A percentile compares a stretch with the other conserved stretches of the same genome.
Evolutionary conservation across 2,888 invertebrate genomes (phyloP).

Genomic region (Athrips mouffetella): DNA sequence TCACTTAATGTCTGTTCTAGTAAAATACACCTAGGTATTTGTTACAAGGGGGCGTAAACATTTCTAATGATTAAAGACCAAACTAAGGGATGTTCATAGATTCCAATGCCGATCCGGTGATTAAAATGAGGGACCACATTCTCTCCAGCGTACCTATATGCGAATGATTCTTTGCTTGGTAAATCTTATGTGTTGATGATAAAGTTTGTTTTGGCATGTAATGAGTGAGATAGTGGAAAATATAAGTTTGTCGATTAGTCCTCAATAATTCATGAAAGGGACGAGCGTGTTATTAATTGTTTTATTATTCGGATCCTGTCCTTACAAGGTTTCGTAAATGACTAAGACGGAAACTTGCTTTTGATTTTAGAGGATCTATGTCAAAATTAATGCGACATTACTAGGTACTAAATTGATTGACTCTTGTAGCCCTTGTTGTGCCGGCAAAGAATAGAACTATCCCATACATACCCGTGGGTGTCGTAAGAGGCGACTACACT

Average conservation of each 20-base stretch:
- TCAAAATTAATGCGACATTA: too few relatives aligned
- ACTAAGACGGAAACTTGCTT: not conserved
- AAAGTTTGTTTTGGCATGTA: not conserved
- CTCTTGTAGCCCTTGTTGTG: too few relatives aligned
- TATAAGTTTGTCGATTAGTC: slow-evolving; percentile 21
- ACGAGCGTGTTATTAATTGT: slow-evolving; percentile 42
- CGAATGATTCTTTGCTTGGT: not conserved
- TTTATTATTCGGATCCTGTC: slow-evolving; percentile 35
- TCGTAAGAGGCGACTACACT: too few relatives aligned
- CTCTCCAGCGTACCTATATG: not conserved
- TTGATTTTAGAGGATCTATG: too few relatives aligned
- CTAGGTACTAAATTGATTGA: too few relatives aligned
- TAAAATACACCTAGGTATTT: too few relatives aligned
- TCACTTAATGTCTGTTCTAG: too few relatives aligned
- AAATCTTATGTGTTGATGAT: not conserved
- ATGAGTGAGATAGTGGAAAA: not conserved
- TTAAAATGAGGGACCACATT: slow-evolving; percentile 24
- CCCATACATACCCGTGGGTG: too few relatives aligned
- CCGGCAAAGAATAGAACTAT: too few relatives aligned
- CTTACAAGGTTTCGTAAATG: not conserved
- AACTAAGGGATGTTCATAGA: slow-evolving; percentile 2
- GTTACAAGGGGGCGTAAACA: too few relatives aligned
- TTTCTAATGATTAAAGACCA: slow-evolving; percentile 1
- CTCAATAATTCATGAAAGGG: slow-evolving; percentile 45
- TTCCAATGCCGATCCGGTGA: slow-evolving; percentile 18